Evolutionary conservation across 1,140 invertebrate species (phyloP), one percentile per base, ranked within the genome.

Genomic region (Notospermus geniculatus): DNA sequence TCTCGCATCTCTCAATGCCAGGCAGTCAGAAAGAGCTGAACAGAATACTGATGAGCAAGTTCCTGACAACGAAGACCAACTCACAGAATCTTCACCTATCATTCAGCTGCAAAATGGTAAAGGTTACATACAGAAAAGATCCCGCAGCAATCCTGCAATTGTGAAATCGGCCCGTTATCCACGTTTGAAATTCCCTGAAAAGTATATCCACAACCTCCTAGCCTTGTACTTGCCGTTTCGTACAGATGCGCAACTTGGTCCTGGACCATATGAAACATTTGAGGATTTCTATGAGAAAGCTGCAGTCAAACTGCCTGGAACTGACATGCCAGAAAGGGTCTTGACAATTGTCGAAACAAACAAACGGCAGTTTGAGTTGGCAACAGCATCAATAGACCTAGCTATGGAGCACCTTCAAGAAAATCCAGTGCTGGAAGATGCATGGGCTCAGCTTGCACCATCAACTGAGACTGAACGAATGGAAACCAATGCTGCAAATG

Each of bases 41-140:
- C n/a, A 57, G 15, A 52, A 59, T 29, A 22, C 62, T 13, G 43
- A 56, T n/a, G 52, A 53, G 52, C 43, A 57, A 15, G 39, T 25
- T 30, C 23, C n/a, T 52, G 59, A 57, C 15, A 58, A 32, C 19
- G n/a, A 57, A n/a, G n/a, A 43, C 11, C 11, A 13, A 11, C 19
- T 19, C 11, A 43, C 11, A 13, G 39, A 43, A 43, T 43, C n/a
- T n/a, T 11, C 11, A 43, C 11, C 11, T 19, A 43, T 11, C 39
- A 43, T 43, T 13, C 11, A 11, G 41, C 30, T 11, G 30, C 46
- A 63, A 30, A 63, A 63, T 55, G 53, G 55, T 29, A 30, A 46
- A 23, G 64, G 64, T 19, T 66, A 22, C 28, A 66, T 66, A 28
- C 30, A 46, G 27, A 65, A 62, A 36, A 46, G 60, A 41, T 30